Evolutionary conservation across 2,888 invertebrate species (phyloP), one percentile per base, ranked within the genome.

Genomic region (Cheilosia soror): DNA sequence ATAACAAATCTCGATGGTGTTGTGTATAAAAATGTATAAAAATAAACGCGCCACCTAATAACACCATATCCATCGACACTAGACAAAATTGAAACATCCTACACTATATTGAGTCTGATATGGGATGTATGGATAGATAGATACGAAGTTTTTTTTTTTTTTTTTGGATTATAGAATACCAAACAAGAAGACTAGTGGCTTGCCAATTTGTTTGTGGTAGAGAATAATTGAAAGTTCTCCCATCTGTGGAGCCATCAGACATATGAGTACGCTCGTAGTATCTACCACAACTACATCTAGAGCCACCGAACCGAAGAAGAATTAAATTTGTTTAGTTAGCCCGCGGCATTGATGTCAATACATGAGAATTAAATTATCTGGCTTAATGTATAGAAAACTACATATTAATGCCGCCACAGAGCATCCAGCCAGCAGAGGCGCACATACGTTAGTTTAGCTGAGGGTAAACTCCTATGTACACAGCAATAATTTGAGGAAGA

Each of bases 341-440:
- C 81, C 79, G 77, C 82, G 87, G 87, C 88, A 85, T 78, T 87
- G 84, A 87, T 88, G 87, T 87, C 88, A 87, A 87, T 87, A 89
- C 90, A 90, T 69, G 89, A 71, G 87, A 90, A 90, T 90, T 89
- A 89, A 90, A 90, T 90, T 89, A 90, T 89, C 89, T 51, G 27
- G 82, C 73, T 78, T 86, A 86, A 78, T 82, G 81, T 82, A 86
- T 78, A 82, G 76, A 81, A 77, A 73, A 85, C 81, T 81, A 77
- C 62, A 62, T 68, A 63, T 75, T 80, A 69, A 80, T 79, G 71
- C 78, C 77, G 29, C 57, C 55, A 31, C 25, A 47, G 29, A 58
- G 40, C 40, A 27, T 27, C n/a, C 51, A 51, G 11, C 20, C 49
- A 68, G 15, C 68, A 68, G 27, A 49, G 25, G 65, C 25, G 68